A percentile compares a stretch with the other conserved stretches of the same genome.
Conservation (phyloP, 2,113 vertebrate genomes). For the Salvelinus alpinus region DNA sequence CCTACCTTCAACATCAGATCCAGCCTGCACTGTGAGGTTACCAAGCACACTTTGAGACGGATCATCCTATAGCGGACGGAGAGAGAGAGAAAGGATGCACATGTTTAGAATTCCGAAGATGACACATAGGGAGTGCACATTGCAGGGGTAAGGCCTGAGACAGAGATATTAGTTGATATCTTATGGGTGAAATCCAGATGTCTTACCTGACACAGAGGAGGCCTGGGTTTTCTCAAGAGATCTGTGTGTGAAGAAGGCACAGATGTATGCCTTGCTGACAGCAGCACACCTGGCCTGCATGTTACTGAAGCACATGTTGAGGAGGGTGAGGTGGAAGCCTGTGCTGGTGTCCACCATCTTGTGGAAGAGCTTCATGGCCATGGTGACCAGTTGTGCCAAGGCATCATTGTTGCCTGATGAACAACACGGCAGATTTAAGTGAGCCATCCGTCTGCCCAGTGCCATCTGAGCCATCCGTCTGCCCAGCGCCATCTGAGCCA, state of each 20-base stretch:
- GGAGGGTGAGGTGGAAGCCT: slow-evolving; percentile 84
- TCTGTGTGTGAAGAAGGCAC: slow-evolving; percentile 76
- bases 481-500: no score
- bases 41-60: neutral
- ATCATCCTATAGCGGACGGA: neutral
- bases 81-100: neutral
- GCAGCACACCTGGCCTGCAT: slow-evolving; percentile 64
- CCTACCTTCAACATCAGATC: neutral
- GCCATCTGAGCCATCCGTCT: no score
- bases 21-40: neutral
- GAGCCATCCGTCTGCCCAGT: no score
- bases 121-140: neutral
- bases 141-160: neutral
- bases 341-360: slow-evolving; percentile 80
- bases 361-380: slow-evolving; percentile 86
- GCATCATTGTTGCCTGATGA: slow-evolving; percentile 64
- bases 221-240: slow-evolving; percentile 34
- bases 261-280: slow-evolving; percentile 74
- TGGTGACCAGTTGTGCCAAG: slow-evolving; percentile 68
- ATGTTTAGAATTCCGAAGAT: slow-evolving; percentile 12
- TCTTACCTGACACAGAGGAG: slow-evolving; percentile 55
- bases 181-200: neutral
- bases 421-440: neutral
- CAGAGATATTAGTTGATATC: no score
- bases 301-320: slow-evolving; percentile 88